phyloP scores from a whole-genome alignment of 37 sponge, comb jelly and placozoan genomes.

The Dysidea cf. avara region DNA sequence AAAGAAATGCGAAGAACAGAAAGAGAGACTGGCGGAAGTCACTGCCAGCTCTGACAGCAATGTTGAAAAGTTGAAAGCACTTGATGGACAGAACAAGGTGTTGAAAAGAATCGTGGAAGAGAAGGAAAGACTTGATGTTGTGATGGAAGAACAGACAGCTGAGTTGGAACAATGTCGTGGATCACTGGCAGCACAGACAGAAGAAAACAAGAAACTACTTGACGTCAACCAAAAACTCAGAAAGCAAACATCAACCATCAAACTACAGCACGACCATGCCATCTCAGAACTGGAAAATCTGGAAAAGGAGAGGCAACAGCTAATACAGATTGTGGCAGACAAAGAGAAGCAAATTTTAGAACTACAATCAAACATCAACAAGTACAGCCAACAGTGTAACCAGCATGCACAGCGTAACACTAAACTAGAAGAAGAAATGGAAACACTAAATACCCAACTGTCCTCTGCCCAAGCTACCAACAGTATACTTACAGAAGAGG shows the following conservation, averaged over 20 bases:
- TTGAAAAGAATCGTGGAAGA: constrained; percentile 5
- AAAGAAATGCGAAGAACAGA: constrained; percentile 28
- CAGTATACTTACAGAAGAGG: too few relatives aligned
- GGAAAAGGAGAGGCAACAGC: too few relatives aligned
- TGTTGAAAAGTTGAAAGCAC: constrained; percentile 1
- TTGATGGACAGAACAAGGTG: neutral
- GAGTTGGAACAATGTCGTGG: constrained; percentile 7
- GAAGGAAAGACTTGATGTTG: neutral
- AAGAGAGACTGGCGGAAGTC: constrained; percentile 9
- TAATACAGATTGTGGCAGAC: too few relatives aligned
- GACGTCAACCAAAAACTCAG: neutral
- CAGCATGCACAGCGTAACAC: too few relatives aligned
- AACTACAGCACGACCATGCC: neutral
- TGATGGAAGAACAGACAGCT: constrained; percentile 1
- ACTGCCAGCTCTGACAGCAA: neutral
- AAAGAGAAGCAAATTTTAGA: too few relatives aligned
- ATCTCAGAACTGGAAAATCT: too few relatives aligned
- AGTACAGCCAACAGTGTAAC: too few relatives aligned
- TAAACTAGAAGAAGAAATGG: too few relatives aligned
- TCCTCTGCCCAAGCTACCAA: too few relatives aligned
- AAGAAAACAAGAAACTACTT: neutral
- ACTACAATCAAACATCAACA: too few relatives aligned
- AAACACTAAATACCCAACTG: too few relatives aligned
- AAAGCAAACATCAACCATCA: neutral
- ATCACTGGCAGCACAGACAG: neutral